A percentile compares a stretch with the other conserved stretches of the same genome.
Conservation (phyloP, 2,797 vertebrate genomes). For the Alectoris magna region DNA sequence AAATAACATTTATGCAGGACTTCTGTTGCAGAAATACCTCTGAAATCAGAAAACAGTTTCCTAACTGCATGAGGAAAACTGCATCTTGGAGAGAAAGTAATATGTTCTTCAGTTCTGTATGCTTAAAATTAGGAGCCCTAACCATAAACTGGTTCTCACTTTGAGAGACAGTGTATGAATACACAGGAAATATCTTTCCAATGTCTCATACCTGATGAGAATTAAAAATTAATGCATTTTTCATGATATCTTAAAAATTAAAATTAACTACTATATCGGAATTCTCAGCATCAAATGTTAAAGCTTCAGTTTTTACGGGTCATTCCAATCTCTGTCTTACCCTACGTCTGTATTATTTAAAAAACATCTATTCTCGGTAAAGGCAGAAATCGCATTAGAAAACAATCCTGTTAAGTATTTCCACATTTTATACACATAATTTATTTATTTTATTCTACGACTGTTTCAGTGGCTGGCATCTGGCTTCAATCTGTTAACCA, state of each 20-base stretch:
- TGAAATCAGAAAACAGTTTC: not conserved
- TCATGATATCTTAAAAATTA: not conserved
- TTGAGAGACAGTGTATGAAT: not conserved
- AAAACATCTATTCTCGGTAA: not conserved
- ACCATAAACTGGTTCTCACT: not conserved
- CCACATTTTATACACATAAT: not conserved
- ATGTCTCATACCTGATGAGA: not conserved
- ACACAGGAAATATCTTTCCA: not conserved
- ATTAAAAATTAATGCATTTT: not conserved
- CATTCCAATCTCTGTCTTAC: not conserved
- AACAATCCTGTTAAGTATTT: not conserved
- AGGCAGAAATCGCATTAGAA: conserved; percentile 1
- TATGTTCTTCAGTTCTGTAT: not conserved
- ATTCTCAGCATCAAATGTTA: not conserved
- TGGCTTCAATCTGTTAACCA: conserved; percentile 56
- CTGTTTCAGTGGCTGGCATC: not conserved
- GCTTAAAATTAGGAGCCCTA: not conserved
- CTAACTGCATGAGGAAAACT: not conserved
- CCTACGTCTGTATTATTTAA: not conserved
- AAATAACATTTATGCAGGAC: not conserved
- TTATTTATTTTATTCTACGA: not conserved
- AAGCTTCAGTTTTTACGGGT: not conserved
- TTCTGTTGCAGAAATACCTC: not conserved
- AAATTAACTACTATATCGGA: not conserved
- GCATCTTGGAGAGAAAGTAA: not conserved